Conservation (phyloP, 2,888 invertebrate genomes). For the Crepidodera aurea region DNA sequence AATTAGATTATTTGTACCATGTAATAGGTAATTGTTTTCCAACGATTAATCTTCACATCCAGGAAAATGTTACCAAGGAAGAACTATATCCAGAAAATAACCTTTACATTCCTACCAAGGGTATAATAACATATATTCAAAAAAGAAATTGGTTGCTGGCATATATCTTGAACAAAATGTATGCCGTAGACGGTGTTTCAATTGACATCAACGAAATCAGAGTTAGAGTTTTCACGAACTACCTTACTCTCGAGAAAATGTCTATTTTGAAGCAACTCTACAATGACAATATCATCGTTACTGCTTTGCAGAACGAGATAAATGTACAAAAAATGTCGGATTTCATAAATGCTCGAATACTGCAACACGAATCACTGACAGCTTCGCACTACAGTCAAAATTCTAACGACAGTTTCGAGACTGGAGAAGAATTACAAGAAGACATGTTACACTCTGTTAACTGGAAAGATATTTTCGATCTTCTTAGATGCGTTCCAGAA, state of each 20-base stretch:
- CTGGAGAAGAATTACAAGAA: conserved; percentile 54
- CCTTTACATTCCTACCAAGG: conserved; percentile 61
- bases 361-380: conserved; percentile 42
- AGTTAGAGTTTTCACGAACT: conserved; percentile 68
- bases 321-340: conserved; percentile 63
- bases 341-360: conserved; percentile 59
- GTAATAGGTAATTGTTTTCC: conserved; percentile 78
- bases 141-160: conserved; percentile 75
- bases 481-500: conserved; percentile 69
- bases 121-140: conserved; percentile 70
- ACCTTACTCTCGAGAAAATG: conserved; percentile 66
- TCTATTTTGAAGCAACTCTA: conserved; percentile 66
- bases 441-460: conserved; percentile 52
- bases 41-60: conserved; percentile 64
- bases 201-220: conserved; percentile 65
- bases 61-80: conserved; percentile 63
- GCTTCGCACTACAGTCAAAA: conserved; percentile 33
- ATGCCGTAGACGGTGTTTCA: conserved; percentile 62
- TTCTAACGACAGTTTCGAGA: conserved; percentile 50
- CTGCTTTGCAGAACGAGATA: conserved; percentile 66
- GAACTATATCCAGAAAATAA: conserved; percentile 60
- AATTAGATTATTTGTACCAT: conserved; percentile 78
- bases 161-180: conserved; percentile 72
- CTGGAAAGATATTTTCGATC: conserved; percentile 58
- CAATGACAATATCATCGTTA: conserved; percentile 68